These are phyloP conservation scores for Gallinago undulata DNA, from an alignment of 2,113 vertebrate genomes.

Conservation along the genomic window DNA sequence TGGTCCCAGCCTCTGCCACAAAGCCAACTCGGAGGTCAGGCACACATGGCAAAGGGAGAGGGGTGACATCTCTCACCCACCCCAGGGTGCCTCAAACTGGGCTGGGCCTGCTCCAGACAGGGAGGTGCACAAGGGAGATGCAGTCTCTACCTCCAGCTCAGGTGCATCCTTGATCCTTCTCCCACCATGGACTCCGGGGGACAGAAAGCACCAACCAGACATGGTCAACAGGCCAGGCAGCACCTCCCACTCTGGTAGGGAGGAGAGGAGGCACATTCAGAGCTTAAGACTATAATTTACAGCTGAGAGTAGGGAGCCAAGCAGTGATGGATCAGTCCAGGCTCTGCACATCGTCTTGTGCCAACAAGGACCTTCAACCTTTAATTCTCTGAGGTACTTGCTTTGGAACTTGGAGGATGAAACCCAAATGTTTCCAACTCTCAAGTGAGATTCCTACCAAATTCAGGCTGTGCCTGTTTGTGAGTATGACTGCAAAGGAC, in stretches of 20 bases:
- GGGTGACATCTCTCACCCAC: not conserved
- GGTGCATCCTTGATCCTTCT: not conserved
- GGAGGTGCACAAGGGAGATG: not conserved
- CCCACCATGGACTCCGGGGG: not conserved
- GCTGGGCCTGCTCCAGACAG: not conserved
- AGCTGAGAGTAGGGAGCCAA: not conserved
- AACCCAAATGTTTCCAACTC: not conserved
- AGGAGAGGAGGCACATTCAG: not conserved
- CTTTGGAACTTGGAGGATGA: not conserved
- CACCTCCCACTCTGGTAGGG: not conserved
- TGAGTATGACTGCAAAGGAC: not conserved
- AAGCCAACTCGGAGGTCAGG: not conserved
- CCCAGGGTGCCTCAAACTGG: not conserved
- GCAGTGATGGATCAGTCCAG: rapidly evolving
- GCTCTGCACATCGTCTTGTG: not conserved
- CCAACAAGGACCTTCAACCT: not conserved
- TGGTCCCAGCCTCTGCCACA: not conserved
- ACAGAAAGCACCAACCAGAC: not conserved
- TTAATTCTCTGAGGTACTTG: not conserved
- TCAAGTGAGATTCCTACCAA: not conserved
- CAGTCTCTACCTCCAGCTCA: not conserved
- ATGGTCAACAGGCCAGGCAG: rapidly evolving
- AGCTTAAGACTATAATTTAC: not conserved
- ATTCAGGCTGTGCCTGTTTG: not conserved
- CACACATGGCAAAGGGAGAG: rapidly evolving